Evolutionary conservation across 2,888 invertebrate genomes (phyloP).

Genomic region (Rhingia rostrata): DNA sequence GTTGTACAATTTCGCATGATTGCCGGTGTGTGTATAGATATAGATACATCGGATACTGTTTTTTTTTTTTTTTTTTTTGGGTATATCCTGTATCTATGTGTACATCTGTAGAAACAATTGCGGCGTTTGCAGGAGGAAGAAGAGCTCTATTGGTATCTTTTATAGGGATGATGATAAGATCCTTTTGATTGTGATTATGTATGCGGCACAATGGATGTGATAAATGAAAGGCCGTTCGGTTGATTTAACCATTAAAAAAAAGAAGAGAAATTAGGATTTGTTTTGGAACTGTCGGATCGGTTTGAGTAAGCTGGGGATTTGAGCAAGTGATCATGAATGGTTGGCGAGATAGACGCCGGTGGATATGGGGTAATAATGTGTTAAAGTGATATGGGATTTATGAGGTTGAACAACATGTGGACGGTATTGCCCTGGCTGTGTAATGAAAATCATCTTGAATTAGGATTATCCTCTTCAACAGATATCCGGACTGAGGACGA

Average conservation of each 20-base stretch:
- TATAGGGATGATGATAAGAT: constrained; percentile 41
- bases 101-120: constrained; percentile 42
- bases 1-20: constrained; percentile 67
- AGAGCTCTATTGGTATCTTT: neutral
- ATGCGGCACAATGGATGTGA: constrained; percentile 30
- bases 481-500: neutral
- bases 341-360: constrained; percentile 12
- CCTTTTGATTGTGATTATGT: constrained; percentile 57
- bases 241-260: constrained; percentile 66
- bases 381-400: constrained; percentile 70
- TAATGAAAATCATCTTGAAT: constrained; percentile 69
- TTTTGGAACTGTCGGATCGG: constrained; percentile 34
- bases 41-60: constrained; percentile 23
- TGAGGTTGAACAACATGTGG: constrained; percentile 57
- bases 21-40: constrained; percentile 46
- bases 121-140: constrained; percentile 23
- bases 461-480: constrained; percentile 60
- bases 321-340: constrained; percentile 65
- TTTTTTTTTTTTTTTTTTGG: too few relatives aligned
- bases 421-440: constrained; percentile 21
- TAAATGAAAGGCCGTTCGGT: constrained; percentile 52
- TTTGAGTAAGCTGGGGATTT: constrained; percentile 52
- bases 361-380: constrained; percentile 51
- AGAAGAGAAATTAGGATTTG: constrained; percentile 12
- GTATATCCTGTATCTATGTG: constrained; percentile 49